Base-by-base conservation (phyloP, 1,140 invertebrate genomes). In the Temnothorax nylanderi region DNA sequence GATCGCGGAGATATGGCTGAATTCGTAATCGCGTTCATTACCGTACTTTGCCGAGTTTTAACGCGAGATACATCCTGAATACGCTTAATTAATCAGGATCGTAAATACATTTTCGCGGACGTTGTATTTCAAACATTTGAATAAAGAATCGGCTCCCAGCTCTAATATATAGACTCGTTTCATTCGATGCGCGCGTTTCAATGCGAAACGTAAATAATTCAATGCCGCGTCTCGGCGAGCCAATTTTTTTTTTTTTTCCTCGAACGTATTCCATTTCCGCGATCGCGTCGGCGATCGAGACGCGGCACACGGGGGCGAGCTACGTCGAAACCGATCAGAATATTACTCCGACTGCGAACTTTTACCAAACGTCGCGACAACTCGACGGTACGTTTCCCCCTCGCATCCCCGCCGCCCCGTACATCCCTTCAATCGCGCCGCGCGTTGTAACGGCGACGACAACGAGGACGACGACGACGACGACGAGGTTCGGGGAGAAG, bases 291-390 rank as follows among this genome's bases (percentile, higher is more conserved):
- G 51, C 76, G 60, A 51, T 56, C 74, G 74, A 72, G 69, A 72
- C 26, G 69, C 18, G 49, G 32, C 44, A 34, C 62, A 26, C 1
- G 26, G 26, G 18, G 47, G 26, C 60, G 60, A 51, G 21, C 26
- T 74, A 47, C 37, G 67, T 74, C 80, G 67, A 82, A 74, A 82
- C 80, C 80, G 69, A 84, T 84, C 69, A 5, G 80, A 75, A 84
- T 84, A 84, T 84, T 62, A 47, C 69, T 16, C 54, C 26, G 65
- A 16, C 80, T 16, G 32, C 69, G 56, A 84, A 84, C 80, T 60
- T 74, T 60, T 74, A 21, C 41, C 41, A 60, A 82, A 82, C 67
- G 80, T 82, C 54, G 54, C 47, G 67, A 56, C 65, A 81, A 71
- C 49, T 13, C 51, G 41, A 44, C 21, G 37, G 16, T 37, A 7